phyloP scores from a whole-genome alignment of 1,140 invertebrate genomes.

The Battus philenor region DNA sequence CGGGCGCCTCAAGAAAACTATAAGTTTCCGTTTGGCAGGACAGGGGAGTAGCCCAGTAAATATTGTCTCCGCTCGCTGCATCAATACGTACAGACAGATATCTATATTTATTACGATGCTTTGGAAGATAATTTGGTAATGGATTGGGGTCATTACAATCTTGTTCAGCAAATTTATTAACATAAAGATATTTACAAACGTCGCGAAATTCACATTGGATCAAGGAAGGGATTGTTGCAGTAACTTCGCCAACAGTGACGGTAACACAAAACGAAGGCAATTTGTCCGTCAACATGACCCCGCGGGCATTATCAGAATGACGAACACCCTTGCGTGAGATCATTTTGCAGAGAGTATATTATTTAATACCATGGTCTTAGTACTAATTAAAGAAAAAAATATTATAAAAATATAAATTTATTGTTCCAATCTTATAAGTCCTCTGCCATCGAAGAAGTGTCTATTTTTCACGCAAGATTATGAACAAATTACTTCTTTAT shows the following conservation, averaged over 20 bases:
- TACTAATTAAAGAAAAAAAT: too few relatives aligned
- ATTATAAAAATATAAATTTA: too few relatives aligned
- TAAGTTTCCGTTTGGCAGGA: constrained; percentile 73
- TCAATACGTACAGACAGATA: constrained; percentile 62
- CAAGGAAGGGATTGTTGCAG: not conserved
- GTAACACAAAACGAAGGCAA: constrained; percentile 45
- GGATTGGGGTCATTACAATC: constrained; percentile 54
- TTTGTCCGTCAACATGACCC: constrained; percentile 37
- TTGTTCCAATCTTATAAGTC: too few relatives aligned
- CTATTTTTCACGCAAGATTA: too few relatives aligned
- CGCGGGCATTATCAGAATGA: constrained; percentile 16
- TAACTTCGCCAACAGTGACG: constrained; percentile 10
- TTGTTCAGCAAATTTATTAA: constrained; percentile 21
- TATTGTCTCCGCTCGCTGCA: constrained; percentile 66
- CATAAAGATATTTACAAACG: not conserved
- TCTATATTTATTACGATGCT: constrained; percentile 68
- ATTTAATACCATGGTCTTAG: too few relatives aligned
- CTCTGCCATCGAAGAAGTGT: too few relatives aligned
- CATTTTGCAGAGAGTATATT: not conserved
- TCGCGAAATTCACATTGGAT: not conserved
- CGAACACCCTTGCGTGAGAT: constrained; percentile 3
- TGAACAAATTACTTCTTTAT: too few relatives aligned
- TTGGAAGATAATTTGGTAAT: constrained; percentile 69
- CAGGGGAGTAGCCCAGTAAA: constrained; percentile 69
- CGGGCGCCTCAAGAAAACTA: constrained; percentile 74